phyloP scores from a whole-genome alignment of 1,140 invertebrate species.

The Drosophila bifasciata region DNA sequence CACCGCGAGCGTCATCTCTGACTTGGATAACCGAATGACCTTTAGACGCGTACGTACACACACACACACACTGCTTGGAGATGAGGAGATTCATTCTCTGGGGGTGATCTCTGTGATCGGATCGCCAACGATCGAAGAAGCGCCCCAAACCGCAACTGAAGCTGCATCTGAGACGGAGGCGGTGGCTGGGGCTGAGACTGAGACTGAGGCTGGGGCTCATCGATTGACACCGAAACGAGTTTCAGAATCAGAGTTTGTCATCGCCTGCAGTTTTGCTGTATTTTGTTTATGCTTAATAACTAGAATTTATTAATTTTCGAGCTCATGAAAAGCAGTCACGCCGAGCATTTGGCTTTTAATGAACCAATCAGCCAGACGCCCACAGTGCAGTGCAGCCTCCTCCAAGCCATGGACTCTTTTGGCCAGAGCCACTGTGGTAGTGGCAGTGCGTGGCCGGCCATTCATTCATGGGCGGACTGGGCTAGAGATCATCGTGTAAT shows the following conservation, averaged over 20 bases:
- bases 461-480: slow-evolving; percentile 20
- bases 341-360: slow-evolving; percentile 46
- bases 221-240: slow-evolving; percentile 46
- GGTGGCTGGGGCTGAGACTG: slow-evolving; percentile 7
- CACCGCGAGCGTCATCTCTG: slow-evolving; percentile 23
- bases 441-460: slow-evolving; percentile 34
- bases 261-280: slow-evolving; percentile 46
- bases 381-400: slow-evolving; percentile 18
- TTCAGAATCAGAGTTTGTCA: slow-evolving; percentile 48
- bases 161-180: neutral
- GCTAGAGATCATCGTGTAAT: too few relatives aligned
- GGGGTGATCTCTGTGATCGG: slow-evolving; percentile 1
- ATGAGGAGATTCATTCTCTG: slow-evolving; percentile 2
- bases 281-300: slow-evolving; percentile 40
- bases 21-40: slow-evolving; percentile 68
- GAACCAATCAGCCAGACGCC: slow-evolving; percentile 48
- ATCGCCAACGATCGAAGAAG: slow-evolving; percentile 15
- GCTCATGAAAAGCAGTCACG: slow-evolving; percentile 24
- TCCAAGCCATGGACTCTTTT: slow-evolving; percentile 45
- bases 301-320: slow-evolving; percentile 55
- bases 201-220: slow-evolving; percentile 16
- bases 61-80: slow-evolving; percentile 44
- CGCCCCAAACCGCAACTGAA: neutral
- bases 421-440: slow-evolving; percentile 3
- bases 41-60: slow-evolving; percentile 70